phyloP scores from a whole-genome alignment of 2,797 vertebrate species.

The Sciaenops ocellatus region DNA sequence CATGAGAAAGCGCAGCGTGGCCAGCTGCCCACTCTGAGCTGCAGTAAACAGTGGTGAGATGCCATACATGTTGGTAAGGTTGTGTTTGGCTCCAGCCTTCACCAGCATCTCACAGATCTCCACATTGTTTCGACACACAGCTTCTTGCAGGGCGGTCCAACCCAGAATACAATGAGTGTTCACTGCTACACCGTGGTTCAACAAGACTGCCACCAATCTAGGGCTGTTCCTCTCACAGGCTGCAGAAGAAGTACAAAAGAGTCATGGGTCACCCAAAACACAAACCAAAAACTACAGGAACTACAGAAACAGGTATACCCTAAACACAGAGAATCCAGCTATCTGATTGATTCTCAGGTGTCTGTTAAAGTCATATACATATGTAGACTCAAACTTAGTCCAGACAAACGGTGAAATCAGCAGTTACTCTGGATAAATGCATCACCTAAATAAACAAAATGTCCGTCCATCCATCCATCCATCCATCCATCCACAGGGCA shows the following conservation, averaged over 20 bases:
- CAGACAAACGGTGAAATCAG: too few relatives aligned
- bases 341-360: background rate
- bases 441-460: too few relatives aligned
- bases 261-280: background rate
- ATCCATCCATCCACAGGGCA: too few relatives aligned
- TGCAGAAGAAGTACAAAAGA: conserved; percentile 59
- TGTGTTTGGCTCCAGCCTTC: conserved; percentile 91
- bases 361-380: too few relatives aligned
- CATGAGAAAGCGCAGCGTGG: conserved; percentile 89
- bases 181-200: conserved; percentile 84
- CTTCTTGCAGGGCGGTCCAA: conserved; percentile 93
- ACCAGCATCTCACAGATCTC: conserved; percentile 93
- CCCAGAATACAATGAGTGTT: conserved; percentile 91
- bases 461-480: too few relatives aligned
- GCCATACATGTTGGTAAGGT: conserved; percentile 87
- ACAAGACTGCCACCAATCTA: conserved; percentile 84
- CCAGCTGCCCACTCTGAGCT: conserved; percentile 90
- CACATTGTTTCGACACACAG: conserved; percentile 87
- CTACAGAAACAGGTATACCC: background rate
- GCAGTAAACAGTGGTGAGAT: conserved; percentile 93
- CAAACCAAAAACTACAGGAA: background rate
- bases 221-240: conserved; percentile 91
- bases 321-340: background rate
- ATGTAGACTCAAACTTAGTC: too few relatives aligned
- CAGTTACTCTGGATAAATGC: too few relatives aligned